Base-by-base conservation (phyloP, 2,888 invertebrate genomes). In the Drosophila mercatorum region DNA sequence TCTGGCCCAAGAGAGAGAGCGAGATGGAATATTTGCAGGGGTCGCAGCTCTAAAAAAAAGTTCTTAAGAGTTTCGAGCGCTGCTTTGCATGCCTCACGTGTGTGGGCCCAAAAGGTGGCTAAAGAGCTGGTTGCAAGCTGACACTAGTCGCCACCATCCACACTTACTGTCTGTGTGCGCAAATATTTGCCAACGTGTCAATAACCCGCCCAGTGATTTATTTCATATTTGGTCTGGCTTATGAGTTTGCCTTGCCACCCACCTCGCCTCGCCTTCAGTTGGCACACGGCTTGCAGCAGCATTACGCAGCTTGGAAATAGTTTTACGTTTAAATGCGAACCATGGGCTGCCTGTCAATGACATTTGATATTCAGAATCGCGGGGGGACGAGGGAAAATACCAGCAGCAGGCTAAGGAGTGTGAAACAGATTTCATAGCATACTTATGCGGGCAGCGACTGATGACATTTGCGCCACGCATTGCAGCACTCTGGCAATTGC, bases 101-200 rank as follows among this genome's bases (percentile, higher is more conserved):
- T 51, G 51, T 22, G 34, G 38, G 40, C 5, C 11, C 12, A 10
- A 40, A 56, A 53, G 67, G 58, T 31, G 14, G 34, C 6, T n/a
- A 40, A 36, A 58, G 57, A 60, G 41, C 62, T 62, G 28, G 53
- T 46, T 77, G 63, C 75, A 68, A 76, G 87, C 78, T 82, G 81
- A 57, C 81, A 75, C 77, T 55, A 77, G 49, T 60, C 47, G 52
- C 47, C 22, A 26, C 47, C 22, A 26, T 22, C 49, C 14, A 43
- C 14, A 28, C 14, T 31, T 22, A 63, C 66, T 47, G 65, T 10
- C 40, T 68, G 49, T 38, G 60, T 61, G 67, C 73, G 78, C 81
- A 86, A 86, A 86, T 86, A 88, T 86, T 86, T 86, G 90, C 90
- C 80, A 74, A 86, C 88, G 86, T 86, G 86, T 90, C 86, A 86